Conservation (phyloP, 1,140 invertebrate species). For the Rhagoletis pomonella region DNA sequence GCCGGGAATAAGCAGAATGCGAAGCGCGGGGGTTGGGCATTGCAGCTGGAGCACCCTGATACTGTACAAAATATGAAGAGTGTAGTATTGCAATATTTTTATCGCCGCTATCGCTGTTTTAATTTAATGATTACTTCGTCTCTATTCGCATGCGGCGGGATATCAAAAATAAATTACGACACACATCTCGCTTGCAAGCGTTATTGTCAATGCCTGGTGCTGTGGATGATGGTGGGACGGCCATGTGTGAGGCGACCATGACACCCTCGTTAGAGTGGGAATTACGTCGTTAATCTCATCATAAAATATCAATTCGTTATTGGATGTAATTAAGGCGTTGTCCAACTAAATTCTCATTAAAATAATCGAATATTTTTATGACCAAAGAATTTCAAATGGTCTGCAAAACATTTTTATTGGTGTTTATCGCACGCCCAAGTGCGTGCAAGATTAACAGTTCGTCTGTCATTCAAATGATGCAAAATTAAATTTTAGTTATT, state of each 20-base stretch:
- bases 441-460: too few relatives aligned
- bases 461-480: too few relatives aligned
- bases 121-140: constrained; percentile 18
- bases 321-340: background rate
- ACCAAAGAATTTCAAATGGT: constrained; percentile 13
- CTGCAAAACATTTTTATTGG: constrained; percentile 17
- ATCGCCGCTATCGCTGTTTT: constrained; percentile 42
- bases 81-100: constrained; percentile 41
- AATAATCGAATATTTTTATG: constrained; percentile 40
- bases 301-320: constrained; percentile 37
- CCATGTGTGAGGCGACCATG: constrained; percentile 46
- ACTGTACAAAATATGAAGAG: background rate
- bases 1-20: background rate
- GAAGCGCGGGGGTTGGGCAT: background rate
- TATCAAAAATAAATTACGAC: constrained; percentile 40
- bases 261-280: constrained; percentile 32
- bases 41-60: background rate
- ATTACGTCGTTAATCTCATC: constrained; percentile 46
- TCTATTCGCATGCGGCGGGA: background rate
- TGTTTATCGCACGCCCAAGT: too few relatives aligned
- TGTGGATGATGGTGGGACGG: background rate
- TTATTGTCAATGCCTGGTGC: background rate
- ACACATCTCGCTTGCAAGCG: constrained; percentile 18
- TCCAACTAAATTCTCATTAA: constrained; percentile 36
- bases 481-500: too few relatives aligned